These are phyloP conservation scores for Lydus trimaculatus DNA, from an alignment of 2,888 invertebrate genomes.

Conservation along the genomic window DNA sequence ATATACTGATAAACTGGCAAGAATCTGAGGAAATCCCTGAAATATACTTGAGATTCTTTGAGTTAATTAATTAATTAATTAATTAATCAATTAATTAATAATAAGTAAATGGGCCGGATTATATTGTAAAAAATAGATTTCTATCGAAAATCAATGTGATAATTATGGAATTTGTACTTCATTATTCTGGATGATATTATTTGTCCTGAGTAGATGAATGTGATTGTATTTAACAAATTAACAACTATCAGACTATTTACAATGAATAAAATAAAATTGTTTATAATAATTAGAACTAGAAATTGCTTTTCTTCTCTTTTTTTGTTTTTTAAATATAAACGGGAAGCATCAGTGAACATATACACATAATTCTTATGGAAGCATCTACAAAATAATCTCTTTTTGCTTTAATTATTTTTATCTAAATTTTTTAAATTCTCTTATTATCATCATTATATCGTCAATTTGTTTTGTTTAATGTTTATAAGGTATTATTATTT, in stretches of 20 bases:
- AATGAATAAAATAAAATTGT: conserved; percentile 29
- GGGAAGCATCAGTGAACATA: conserved; percentile 52
- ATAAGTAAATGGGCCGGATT: not conserved
- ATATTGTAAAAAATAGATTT: conserved; percentile 15
- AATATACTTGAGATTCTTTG: conserved; percentile 8
- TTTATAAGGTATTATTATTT: conserved; percentile 40
- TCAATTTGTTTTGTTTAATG: conserved; percentile 30
- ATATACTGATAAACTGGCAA: conserved; percentile 41
- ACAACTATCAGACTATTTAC: conserved; percentile 35
- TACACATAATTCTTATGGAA: conserved; percentile 41
- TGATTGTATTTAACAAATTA: conserved; percentile 34
- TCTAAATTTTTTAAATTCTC: conserved; percentile 32
- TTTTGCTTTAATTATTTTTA: conserved; percentile 33
- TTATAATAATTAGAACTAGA: conserved; percentile 24
- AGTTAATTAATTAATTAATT: not conserved
- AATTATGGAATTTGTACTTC: conserved; percentile 50
- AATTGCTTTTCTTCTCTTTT: conserved; percentile 26
- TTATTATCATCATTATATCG: conserved; percentile 12
- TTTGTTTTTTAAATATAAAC: conserved; percentile 32
- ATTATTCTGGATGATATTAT: conserved; percentile 43
- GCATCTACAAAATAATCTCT: conserved; percentile 49
- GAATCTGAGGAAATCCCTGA: conserved; percentile 43
- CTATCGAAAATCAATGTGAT: conserved; percentile 41
- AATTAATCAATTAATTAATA: no score
- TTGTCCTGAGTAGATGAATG: conserved; percentile 27